Conservation (phyloP, 2,113 vertebrate genomes). For the Arenaria interpres region DNA sequence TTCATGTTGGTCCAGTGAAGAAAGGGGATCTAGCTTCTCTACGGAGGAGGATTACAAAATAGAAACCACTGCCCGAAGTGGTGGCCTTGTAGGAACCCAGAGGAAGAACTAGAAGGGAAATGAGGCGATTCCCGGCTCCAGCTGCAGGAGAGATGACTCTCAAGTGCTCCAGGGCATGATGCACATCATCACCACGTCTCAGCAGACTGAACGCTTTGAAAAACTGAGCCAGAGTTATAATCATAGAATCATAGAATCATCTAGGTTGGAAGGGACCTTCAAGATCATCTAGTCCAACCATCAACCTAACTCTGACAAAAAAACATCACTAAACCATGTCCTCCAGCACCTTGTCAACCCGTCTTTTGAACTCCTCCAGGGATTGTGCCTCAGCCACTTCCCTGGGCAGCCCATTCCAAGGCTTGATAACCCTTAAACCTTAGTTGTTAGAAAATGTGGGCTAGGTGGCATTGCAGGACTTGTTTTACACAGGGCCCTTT, state of each 20-base stretch:
- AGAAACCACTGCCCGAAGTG: not conserved
- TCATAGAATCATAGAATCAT: not conserved
- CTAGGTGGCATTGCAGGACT: not conserved
- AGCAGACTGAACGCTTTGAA: not conserved
- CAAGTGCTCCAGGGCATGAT: not conserved
- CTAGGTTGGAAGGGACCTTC: too few relatives aligned
- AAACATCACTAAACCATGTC: too few relatives aligned
- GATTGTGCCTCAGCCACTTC: too few relatives aligned
- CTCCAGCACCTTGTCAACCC: too few relatives aligned
- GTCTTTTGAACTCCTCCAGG: too few relatives aligned
- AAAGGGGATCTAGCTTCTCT: not conserved
- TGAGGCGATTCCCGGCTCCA: not conserved
- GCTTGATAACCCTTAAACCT: too few relatives aligned
- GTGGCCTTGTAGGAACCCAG: not conserved
- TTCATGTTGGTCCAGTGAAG: not conserved
- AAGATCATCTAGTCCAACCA: too few relatives aligned
- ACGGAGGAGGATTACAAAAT: not conserved
- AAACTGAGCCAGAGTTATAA: not conserved
- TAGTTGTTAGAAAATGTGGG: not conserved
- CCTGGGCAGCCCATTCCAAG: too few relatives aligned
- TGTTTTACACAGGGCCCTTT: not conserved
- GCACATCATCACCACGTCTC: not conserved
- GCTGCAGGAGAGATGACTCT: not conserved
- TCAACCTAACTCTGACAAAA: too few relatives aligned
- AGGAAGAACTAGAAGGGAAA: not conserved